phyloP scores from a whole-genome alignment of 2,888 invertebrate genomes.

The Patella ulyssiponensis region DNA sequence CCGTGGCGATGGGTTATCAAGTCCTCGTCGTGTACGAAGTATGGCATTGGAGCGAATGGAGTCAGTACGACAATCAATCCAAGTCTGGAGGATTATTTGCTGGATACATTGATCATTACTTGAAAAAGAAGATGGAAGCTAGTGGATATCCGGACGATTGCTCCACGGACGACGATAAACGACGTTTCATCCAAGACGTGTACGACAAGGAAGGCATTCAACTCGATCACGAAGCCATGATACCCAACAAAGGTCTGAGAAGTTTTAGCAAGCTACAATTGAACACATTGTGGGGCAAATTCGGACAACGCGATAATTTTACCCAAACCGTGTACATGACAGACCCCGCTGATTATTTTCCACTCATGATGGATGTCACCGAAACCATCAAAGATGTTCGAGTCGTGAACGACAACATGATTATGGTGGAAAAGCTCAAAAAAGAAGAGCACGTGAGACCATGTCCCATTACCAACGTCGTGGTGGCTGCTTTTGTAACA shows the following conservation, averaged over 20 bases:
- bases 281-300: neutral
- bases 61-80: neutral
- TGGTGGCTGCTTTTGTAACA: too few relatives aligned
- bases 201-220: neutral
- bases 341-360: neutral
- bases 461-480: too few relatives aligned
- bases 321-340: neutral
- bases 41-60: too few relatives aligned
- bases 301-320: neutral
- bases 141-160: slow-evolving; percentile 1
- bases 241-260: neutral
- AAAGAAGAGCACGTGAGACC: too few relatives aligned
- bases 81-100: too few relatives aligned
- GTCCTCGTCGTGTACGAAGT: too few relatives aligned
- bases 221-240: neutral
- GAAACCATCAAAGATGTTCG: slow-evolving; percentile 1
- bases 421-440: too few relatives aligned
- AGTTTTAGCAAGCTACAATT: neutral
- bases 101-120: neutral
- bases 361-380: neutral
- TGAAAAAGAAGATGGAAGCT: neutral
- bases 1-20: too few relatives aligned
- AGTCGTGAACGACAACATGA: neutral
- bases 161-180: neutral
- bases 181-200: neutral